Evolutionary conservation across 2,113 vertebrate genomes (phyloP), one percentile per base, ranked within the genome.

Genomic region (Aythya baeri): DNA sequence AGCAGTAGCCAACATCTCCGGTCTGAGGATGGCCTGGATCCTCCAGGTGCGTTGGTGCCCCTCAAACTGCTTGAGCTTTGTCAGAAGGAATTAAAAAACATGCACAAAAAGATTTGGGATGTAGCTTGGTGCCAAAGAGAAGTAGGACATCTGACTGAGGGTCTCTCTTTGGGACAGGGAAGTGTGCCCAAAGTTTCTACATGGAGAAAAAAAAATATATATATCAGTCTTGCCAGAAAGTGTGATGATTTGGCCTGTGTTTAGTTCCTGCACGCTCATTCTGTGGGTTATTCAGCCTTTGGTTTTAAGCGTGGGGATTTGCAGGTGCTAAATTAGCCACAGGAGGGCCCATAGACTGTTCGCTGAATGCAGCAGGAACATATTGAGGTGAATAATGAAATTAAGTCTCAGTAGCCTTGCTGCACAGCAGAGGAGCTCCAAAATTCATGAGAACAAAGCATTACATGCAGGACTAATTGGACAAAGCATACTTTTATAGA

Each of bases 381-480:
- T 83, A 91, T 77, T 86, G 83, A 95, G 89, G 93, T 91, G 94
- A 87, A 91, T 75, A 88, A 97, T 92, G 63, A 95, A 94, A 84
- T 96, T 82, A 92, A 93, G 74, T 95, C 94, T 94, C 86, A 44
- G 8, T 80, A 94, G 92, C 88, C 77, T 79, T 91, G 8, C n/a
- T 74, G 62, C 75, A 61, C 31, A 22, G 92, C 80, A 76, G 70
- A 84, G 67, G 18, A 73, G 67, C 77, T 93, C 93, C 86, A 84
- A 79, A 94, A 94, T 93, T 89, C 71, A 77, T 84, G 70, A 91
- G 66, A 89, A 91, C 88, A 92, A 93, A 86, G 76, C 66, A 44
- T 59, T 82, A 68, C 57, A 29, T 15, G 62, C 71, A 85, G 63
- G 36, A 26, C 26, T 94, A 62, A 83, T 79, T 93, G 86, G 94